Evolutionary conservation across 2,113 vertebrate species (phyloP), one percentile per base, ranked within the genome.

Genomic region (Aix galericulata): DNA sequence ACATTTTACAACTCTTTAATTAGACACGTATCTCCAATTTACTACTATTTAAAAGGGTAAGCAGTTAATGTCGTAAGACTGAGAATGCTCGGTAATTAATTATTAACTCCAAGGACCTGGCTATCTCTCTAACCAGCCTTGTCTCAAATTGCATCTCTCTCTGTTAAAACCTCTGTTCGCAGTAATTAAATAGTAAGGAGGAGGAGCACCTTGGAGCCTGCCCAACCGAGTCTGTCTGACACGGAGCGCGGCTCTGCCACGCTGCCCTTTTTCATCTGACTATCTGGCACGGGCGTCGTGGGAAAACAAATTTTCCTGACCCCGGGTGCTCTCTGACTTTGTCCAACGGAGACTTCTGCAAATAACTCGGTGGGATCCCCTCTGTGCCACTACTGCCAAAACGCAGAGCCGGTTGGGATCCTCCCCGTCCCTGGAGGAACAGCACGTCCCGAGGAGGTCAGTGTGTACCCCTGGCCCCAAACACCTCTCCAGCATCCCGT

Each of bases 21-120:
- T 98, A 98, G 97, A 97, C 96, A 97, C 87, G 91, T 97, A 96
- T 96, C 94, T 93, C 94, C 94, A 97, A 96, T 98, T 98, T 98
- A 98, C 97, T 97, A 96, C 97, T 96, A 90, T 97, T 98, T 98
- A 97, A 98, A 98, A 97, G 97, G 96, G 94, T 97, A 97, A 98
- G 96, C 91, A 93, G 97, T 98, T 98, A 98, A 98, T 96, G 96
- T 95, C 23, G 63, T 96, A 96, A 94, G 97, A 94, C 91, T 97
- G 91, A 98, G 97, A 97, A 97, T 95, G 96, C 84, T 78, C 96
- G 77, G 89, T 97, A 98, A 98, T 98, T 98, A 97, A 98, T 98
- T 97, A 97, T 97, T 97, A 98, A 96, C 97, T 97, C 97, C 93
- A 97, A 96, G 97, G 97, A 95, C 96, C 66, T 91, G 95, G 95